Base-by-base conservation (phyloP, 1,140 invertebrate species). In the Procambarus clarkii region DNA sequence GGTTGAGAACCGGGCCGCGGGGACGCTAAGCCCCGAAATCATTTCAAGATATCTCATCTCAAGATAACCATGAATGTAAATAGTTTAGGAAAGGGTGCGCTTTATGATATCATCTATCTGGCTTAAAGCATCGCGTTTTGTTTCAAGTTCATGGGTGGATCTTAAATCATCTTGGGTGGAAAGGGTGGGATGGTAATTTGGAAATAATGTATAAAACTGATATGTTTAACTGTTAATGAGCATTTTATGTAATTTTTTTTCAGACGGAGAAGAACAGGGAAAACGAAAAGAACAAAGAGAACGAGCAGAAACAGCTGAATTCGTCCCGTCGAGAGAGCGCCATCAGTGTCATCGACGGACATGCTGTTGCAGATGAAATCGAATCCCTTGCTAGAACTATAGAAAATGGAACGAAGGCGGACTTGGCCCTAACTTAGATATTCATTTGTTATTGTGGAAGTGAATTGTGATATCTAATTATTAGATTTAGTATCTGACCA, bases 241-340 rank as follows among this genome's bases (percentile, higher is more conserved):
- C 34, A 34, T 34, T 34, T 34, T 34, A 0, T 34, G 34, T 34
- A 0, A 34, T 34, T 69, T 4, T 69, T 4, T 69, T 69, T 2
- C 85, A 87, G 85, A 34, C 45, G 13, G 50, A 87, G 85, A 87
- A 87, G 76, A 87, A 87, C 85, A 87, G 79, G 76, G 85, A 87
- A 34, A 34, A 34, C 34, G 34, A 34, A 1, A 34, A 34, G 34
- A 34, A 34, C 34, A 34, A 34, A 1, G 34, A 34, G 76, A 87
- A 87, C 24, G 85, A 87, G 54, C 48, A 87, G 85, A 87, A 87
- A 24, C 54, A 45, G 44, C 7, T 76, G 34, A 87, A 87, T 76
- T 15, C 48, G 24, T 34, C 50, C 54, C n/a, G 76, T 0, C 46
- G 85, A 8, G 85, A 87, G 11, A 87, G 74, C 50, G 76, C 34